phyloP scores from a whole-genome alignment of 2,113 vertebrate genomes.

The Phainopepla nitens region DNA sequence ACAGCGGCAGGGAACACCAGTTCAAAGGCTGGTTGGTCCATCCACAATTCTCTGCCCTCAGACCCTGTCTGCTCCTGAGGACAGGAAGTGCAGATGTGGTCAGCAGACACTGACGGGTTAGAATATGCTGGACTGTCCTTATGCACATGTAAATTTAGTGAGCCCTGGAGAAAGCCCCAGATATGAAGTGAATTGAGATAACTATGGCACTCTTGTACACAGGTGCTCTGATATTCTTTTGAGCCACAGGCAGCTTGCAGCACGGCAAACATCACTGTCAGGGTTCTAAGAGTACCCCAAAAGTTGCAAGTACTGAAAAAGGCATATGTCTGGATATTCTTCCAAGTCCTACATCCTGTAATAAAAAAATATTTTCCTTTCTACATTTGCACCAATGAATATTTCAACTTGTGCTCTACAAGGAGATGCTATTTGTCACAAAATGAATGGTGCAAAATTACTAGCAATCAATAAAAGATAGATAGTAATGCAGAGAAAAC shows the following conservation, averaged over 20 bases:
- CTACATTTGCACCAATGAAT: background rate
- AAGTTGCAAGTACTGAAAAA: background rate
- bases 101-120: fast-evolving
- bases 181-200: background rate
- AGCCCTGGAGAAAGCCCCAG: background rate
- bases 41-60: background rate
- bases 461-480: background rate
- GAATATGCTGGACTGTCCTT: background rate
- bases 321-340: background rate
- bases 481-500: background rate
- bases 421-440: background rate
- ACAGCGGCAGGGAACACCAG: background rate
- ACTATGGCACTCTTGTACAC: background rate
- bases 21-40: background rate
- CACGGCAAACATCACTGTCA: fast-evolving
- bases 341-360: background rate
- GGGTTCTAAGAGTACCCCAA: background rate
- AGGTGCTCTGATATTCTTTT: background rate
- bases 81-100: fast-evolving
- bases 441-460: background rate
- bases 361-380: background rate
- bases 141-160: background rate
- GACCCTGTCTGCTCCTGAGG: background rate
- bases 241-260: background rate
- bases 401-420: background rate